phyloP scores from a whole-genome alignment of 2,113 vertebrate genomes.

The Hemiscyllium ocellatum region DNA sequence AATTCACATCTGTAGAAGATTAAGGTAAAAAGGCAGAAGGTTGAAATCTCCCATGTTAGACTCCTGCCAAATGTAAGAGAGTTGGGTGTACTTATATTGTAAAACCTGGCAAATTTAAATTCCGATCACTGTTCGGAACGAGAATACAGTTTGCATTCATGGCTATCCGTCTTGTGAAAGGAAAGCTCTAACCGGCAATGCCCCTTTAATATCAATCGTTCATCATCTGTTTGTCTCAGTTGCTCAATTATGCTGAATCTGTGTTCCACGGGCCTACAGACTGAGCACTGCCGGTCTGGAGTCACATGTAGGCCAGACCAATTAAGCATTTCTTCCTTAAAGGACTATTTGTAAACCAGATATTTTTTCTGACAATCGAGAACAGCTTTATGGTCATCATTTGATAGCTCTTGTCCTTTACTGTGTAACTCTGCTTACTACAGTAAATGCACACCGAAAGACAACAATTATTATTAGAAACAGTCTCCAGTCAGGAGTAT shows the following conservation, averaged over 20 bases:
- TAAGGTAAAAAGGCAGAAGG: background rate
- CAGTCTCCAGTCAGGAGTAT: background rate
- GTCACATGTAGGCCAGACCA: too few species aligned
- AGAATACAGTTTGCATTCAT: background rate
- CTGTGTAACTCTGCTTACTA: background rate
- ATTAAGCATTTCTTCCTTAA: too few species aligned
- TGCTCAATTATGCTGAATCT: background rate
- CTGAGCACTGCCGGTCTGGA: background rate
- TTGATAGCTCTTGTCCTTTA: background rate
- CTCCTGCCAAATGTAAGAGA: background rate
- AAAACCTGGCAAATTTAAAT: background rate
- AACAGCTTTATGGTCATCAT: too few species aligned
- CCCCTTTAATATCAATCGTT: background rate
- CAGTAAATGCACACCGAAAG: background rate
- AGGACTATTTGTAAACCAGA: too few species aligned
- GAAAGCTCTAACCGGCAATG: background rate
- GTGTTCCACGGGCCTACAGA: background rate
- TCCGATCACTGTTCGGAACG: background rate
- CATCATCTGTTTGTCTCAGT: background rate
- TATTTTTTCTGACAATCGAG: too few species aligned
- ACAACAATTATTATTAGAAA: background rate
- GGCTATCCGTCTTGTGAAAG: background rate
- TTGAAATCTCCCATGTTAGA: background rate
- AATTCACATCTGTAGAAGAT: background rate
- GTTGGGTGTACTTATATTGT: background rate